Evolutionary conservation across 2,888 invertebrate genomes (phyloP).

Genomic region (Embidobia sp.): DNA sequence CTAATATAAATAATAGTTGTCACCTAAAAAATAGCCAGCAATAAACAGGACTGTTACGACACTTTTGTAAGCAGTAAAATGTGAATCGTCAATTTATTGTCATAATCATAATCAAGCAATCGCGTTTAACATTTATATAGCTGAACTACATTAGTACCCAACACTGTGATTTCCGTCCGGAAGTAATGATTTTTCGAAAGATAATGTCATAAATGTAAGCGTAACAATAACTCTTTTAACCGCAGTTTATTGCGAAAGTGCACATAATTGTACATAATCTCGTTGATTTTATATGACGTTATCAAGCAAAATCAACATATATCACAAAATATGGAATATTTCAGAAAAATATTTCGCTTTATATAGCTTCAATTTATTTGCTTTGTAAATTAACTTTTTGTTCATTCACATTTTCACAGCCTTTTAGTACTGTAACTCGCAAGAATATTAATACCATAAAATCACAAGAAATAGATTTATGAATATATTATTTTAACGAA

Average conservation of each 20-base stretch:
- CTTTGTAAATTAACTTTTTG: conserved; percentile 22
- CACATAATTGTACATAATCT: conserved; percentile 45
- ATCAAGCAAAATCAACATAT: conserved; percentile 42
- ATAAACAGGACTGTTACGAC: not conserved
- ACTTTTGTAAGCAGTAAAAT: conserved; percentile 7
- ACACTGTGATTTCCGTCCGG: conserved; percentile 43
- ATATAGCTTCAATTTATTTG: conserved; percentile 10
- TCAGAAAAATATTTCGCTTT: conserved; percentile 27
- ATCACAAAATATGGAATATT: conserved; percentile 41
- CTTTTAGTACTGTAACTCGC: too few species aligned
- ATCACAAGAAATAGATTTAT: not conserved
- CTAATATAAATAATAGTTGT: not conserved
- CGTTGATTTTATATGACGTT: conserved; percentile 35
- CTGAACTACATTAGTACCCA: conserved; percentile 11
- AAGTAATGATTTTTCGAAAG: conserved; percentile 50
- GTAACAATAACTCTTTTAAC: conserved; percentile 47
- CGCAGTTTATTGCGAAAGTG: conserved; percentile 40
- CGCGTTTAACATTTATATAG: conserved; percentile 21
- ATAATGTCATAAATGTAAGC: conserved; percentile 48
- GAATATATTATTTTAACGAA: not conserved
- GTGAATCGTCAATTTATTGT: conserved; percentile 19
- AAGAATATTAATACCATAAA: conserved; percentile 3
- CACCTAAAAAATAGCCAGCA: not conserved
- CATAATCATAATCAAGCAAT: not conserved
- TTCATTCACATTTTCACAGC: conserved; percentile 23